phyloP scores from a whole-genome alignment of 2,888 invertebrate genomes.

The Xestoiulus laeticollis region DNA sequence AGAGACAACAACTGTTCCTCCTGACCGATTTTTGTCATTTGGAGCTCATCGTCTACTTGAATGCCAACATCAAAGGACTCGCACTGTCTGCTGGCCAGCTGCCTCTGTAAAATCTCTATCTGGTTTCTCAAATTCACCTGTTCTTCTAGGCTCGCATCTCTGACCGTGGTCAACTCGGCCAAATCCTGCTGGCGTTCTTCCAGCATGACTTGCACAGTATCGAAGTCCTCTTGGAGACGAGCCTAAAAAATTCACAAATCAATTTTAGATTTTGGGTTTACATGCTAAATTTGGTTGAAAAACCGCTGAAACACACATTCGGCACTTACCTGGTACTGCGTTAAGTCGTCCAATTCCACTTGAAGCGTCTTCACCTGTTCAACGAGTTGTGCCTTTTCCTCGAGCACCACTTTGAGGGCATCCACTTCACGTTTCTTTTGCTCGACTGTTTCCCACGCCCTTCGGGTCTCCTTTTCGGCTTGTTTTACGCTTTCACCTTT shows the following conservation, averaged over 20 bases:
- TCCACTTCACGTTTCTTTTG: slow-evolving; percentile 56
- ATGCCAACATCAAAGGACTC: neutral
- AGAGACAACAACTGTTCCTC: neutral
- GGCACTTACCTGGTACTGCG: slow-evolving; percentile 54
- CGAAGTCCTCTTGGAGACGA: slow-evolving; percentile 64
- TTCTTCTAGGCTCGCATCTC: slow-evolving; percentile 51
- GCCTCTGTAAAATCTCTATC: slow-evolving; percentile 41
- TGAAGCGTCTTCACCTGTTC: slow-evolving; percentile 55
- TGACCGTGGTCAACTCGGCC: slow-evolving; percentile 56
- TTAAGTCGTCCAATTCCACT: slow-evolving; percentile 52
- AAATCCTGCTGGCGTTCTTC: slow-evolving; percentile 63
- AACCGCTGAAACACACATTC: neutral
- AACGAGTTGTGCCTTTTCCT: slow-evolving; percentile 55
- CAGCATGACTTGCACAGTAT: slow-evolving; percentile 63
- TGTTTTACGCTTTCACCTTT: slow-evolving; percentile 58
- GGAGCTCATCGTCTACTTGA: neutral
- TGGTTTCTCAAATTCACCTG: slow-evolving; percentile 55
- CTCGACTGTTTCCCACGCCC: slow-evolving; percentile 66
- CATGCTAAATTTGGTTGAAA: neutral
- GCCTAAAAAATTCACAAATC: slow-evolving; percentile 57
- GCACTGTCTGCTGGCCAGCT: neutral
- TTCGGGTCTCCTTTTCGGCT: slow-evolving; percentile 67
- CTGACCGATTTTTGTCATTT: neutral
- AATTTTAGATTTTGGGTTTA: neutral
- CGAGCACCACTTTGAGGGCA: slow-evolving; percentile 55